Percentiles rank a stretch among this genome's conserved stretches.
These are phyloP conservation scores for Drosophila buzzatii DNA, from an alignment of 2,888 invertebrate genomes.

Conservation along the genomic window DNA sequence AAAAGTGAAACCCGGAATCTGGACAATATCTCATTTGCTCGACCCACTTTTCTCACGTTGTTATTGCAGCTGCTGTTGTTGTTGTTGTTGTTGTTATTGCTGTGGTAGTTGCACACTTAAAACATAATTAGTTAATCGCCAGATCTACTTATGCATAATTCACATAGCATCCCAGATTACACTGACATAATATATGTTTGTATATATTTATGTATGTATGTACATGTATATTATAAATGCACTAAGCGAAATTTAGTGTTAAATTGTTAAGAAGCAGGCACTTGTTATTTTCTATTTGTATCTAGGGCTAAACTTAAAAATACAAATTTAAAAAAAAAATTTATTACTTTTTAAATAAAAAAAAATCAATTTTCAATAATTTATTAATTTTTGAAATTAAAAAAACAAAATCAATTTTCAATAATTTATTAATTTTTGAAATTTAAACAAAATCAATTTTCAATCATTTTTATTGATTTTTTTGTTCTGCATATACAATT, in stretches of 20 bases:
- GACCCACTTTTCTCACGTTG: constrained; percentile 29
- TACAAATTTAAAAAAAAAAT: no score
- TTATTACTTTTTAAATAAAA: no score
- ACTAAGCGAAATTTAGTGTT: background rate
- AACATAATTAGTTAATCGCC: constrained; percentile 28
- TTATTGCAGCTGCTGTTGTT: background rate
- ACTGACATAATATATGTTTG: background rate
- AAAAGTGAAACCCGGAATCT: constrained; percentile 57
- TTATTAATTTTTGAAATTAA: no score
- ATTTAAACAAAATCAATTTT: no score
- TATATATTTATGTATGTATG: background rate
- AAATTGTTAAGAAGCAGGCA: no score
- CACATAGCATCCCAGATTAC: constrained; percentile 5
- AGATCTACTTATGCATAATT: constrained; percentile 3
- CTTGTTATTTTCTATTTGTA: no score
- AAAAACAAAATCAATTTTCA: no score
- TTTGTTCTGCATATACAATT: no score
- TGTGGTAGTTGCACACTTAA: background rate
- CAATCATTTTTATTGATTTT: no score
- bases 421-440: no score
- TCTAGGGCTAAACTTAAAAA: no score
- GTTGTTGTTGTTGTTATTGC: background rate
- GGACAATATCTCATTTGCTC: constrained; percentile 12
- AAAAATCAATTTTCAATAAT: no score
- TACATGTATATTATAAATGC: background rate